Conservation (phyloP, 2,888 invertebrate species). For the Bruchidius siliquastri region DNA sequence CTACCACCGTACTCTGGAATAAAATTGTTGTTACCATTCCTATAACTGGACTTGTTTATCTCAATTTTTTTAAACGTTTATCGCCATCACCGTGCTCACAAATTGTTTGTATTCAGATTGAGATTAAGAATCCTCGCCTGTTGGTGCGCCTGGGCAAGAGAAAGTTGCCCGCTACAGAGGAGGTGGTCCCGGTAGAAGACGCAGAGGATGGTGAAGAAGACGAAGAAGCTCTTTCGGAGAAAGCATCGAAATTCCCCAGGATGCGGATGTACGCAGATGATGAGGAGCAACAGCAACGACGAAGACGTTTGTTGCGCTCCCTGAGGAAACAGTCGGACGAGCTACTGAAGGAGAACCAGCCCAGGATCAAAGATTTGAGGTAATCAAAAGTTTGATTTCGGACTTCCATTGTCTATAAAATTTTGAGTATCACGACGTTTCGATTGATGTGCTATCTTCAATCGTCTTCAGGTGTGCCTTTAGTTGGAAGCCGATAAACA, state of each 20-base stretch:
- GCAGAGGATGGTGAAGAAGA: constrained; percentile 17
- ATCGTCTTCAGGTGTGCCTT: no score
- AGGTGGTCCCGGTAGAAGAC: constrained; percentile 23
- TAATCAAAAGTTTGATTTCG: no score
- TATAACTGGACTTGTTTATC: no score
- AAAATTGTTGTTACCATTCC: no score
- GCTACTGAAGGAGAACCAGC: constrained; percentile 25
- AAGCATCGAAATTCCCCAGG: constrained; percentile 50
- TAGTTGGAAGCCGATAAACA: no score
- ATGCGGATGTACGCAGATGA: constrained; percentile 90
- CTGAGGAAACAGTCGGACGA: constrained; percentile 42
- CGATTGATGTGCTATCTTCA: no score
- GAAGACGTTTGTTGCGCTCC: constrained; percentile 36
- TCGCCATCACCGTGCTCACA: no score
- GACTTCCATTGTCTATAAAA: no score
- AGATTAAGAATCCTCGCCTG: constrained; percentile 11
- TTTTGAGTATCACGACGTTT: no score
- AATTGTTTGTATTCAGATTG: constrained; percentile 1
- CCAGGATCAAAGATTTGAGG: constrained; percentile 11
- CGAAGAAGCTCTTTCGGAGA: constrained; percentile 7
- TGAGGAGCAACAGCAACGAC: constrained; percentile 62
- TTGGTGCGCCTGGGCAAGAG: constrained; percentile 32
- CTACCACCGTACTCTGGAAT: no score
- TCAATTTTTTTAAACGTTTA: no score
- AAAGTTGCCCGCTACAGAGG: constrained; percentile 13